Percentiles rank a stretch among this genome's conserved stretches.
Evolutionary conservation across 2,113 vertebrate genomes (phyloP).

Genomic region (Podarcis raffonei): DNA sequence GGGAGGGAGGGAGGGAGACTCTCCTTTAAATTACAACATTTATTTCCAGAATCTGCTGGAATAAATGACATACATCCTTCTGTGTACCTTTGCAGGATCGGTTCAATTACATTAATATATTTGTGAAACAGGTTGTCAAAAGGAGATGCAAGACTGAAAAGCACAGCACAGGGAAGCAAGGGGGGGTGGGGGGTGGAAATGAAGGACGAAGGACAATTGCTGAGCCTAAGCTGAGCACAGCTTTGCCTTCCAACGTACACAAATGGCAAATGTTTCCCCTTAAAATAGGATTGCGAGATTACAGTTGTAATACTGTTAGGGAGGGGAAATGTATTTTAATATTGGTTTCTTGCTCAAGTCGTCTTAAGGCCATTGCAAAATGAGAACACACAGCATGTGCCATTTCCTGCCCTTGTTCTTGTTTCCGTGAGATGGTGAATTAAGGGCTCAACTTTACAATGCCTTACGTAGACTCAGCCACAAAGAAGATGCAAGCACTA

Average conservation of each 20-base stretch:
- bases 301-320: background rate
- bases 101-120: background rate
- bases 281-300: background rate
- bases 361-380: slow-evolving; percentile 20
- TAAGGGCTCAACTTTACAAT: background rate
- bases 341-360: background rate
- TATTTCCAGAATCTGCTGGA: background rate
- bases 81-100: background rate
- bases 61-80: background rate
- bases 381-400: background rate
- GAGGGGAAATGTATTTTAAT: background rate
- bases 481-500: background rate
- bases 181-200: background rate
- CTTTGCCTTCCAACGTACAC: background rate
- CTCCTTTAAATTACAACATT: background rate
- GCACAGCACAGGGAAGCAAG: background rate
- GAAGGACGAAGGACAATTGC: background rate
- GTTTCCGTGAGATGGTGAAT: background rate
- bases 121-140: background rate
- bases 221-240: background rate
- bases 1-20: background rate
- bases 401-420: slow-evolving; percentile 18
- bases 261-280: background rate
- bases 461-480: background rate
- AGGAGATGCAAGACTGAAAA: background rate